These are phyloP conservation scores for Tiaroga cobitis DNA, from an alignment of 2,797 vertebrate genomes.

Conservation along the genomic window DNA sequence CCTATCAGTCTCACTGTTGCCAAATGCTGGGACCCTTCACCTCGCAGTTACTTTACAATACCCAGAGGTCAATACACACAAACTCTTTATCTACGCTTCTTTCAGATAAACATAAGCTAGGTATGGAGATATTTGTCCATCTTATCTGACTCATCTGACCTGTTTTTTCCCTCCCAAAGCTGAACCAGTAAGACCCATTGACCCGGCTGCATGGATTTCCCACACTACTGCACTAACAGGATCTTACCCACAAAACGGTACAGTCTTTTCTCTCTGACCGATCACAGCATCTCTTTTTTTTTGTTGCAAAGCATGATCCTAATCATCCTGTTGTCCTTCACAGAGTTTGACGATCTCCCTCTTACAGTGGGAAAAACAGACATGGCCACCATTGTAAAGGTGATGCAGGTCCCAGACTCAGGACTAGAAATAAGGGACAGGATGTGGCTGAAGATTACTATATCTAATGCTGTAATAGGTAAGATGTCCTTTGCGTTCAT, in stretches of 20 bases:
- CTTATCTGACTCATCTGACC: background rate
- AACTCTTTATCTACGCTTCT: background rate
- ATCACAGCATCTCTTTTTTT: background rate
- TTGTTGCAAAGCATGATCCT: background rate
- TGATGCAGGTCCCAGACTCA: slow-evolving; percentile 95
- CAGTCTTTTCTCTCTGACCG: background rate
- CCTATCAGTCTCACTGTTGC: slow-evolving; percentile 98
- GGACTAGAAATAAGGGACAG: slow-evolving; percentile 96
- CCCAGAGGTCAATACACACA: slow-evolving; percentile 86
- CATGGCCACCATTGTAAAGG: slow-evolving; percentile 94
- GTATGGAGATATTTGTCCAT: background rate
- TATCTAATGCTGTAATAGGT: slow-evolving; percentile 95
- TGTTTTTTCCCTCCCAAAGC: slow-evolving; percentile 71
- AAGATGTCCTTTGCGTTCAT: slow-evolving; percentile 59
- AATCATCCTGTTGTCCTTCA: slow-evolving; percentile 32
- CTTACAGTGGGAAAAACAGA: slow-evolving; percentile 92
- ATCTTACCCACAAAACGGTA: slow-evolving; percentile 95
- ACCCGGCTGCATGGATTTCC: slow-evolving; percentile 96
- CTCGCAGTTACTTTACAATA: slow-evolving; percentile 96
- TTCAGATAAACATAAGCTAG: background rate
- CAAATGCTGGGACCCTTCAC: slow-evolving; percentile 98
- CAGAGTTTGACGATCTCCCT: slow-evolving; percentile 92
- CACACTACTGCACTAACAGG: slow-evolving; percentile 95
- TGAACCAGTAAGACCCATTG: slow-evolving; percentile 94
- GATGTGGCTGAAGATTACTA: slow-evolving; percentile 99